phyloP scores from a whole-genome alignment of 2,888 invertebrate species.

The Torymus auratus region DNA sequence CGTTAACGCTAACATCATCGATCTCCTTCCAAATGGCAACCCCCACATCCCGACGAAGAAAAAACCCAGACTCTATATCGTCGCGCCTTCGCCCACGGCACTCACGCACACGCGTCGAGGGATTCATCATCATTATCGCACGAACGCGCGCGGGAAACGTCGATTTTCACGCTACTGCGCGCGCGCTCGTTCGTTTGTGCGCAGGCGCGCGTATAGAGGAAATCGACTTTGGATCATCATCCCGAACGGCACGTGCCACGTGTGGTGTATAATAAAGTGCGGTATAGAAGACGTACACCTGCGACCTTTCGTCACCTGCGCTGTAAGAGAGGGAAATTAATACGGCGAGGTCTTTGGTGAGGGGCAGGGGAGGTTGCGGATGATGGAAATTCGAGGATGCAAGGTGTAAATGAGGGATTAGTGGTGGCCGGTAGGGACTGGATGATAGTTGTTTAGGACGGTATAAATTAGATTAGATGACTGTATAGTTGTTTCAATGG shows the following conservation, averaged over 20 bases:
- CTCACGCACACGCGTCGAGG: not conserved
- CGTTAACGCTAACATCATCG: not conserved
- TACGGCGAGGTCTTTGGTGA: no score
- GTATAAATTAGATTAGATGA: no score
- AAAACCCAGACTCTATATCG: constrained; percentile 52
- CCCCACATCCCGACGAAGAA: constrained; percentile 48
- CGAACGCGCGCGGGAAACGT: constrained; percentile 21
- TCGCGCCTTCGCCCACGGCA: not conserved
- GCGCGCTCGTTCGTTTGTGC: not conserved
- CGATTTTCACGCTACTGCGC: constrained; percentile 39
- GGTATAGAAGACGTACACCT: constrained; percentile 4
- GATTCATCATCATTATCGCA: not conserved
- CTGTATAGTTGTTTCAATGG: no score
- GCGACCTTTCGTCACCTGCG: constrained; percentile 34
- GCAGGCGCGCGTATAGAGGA: not conserved
- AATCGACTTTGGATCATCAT: constrained; percentile 28
- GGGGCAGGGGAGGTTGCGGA: no score
- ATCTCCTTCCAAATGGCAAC: constrained; percentile 6
- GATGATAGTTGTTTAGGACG: no score
- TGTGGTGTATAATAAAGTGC: not conserved
- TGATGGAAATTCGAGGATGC: no score
- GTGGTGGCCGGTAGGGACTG: no score
- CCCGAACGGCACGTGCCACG: constrained; percentile 9
- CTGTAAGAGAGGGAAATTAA: not conserved
- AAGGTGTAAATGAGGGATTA: no score